phyloP scores from a whole-genome alignment of 2,888 invertebrate genomes.

The Amblyjoppa fuscipennis region DNA sequence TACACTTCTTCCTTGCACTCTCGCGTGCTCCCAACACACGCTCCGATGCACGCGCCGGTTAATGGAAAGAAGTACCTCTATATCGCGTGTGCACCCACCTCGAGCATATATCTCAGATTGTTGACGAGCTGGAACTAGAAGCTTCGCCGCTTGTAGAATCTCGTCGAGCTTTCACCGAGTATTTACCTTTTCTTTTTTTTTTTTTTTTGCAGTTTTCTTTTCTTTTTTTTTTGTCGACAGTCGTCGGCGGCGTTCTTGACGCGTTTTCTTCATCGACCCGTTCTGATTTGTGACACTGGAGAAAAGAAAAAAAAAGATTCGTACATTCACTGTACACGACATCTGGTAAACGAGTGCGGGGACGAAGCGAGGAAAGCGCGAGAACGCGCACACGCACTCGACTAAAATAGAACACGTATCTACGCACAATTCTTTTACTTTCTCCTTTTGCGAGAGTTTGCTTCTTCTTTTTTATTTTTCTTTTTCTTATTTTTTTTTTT shows the following conservation, averaged over 20 bases:
- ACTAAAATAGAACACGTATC: conserved; percentile 24
- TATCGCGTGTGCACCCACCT: conserved; percentile 6
- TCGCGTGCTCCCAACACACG: conserved; percentile 28
- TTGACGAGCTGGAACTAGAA: background rate
- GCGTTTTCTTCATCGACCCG: background rate
- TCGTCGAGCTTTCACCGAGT: conserved; percentile 5
- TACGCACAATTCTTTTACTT: conserved; percentile 12
- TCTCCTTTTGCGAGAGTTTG: conserved; percentile 1
- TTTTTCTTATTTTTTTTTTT: conserved; percentile 5
- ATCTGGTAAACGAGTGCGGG: conserved; percentile 3
- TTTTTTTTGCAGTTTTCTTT: background rate
- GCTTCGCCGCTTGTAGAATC: background rate
- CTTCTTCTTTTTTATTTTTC: background rate
- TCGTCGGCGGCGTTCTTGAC: background rate
- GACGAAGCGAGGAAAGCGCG: conserved; percentile 9
- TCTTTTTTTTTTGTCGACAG: background rate
- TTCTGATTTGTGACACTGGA: background rate
- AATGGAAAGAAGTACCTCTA: background rate
- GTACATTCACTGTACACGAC: background rate
- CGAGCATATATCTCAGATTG: background rate
- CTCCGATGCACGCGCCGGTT: conserved; percentile 21
- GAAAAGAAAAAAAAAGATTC: background rate
- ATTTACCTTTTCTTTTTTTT: background rate
- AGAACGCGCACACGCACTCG: background rate
- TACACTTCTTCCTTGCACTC: conserved; percentile 15